phyloP scores from a whole-genome alignment of 2,113 vertebrate species.

The Mastomys coucha region DNA sequence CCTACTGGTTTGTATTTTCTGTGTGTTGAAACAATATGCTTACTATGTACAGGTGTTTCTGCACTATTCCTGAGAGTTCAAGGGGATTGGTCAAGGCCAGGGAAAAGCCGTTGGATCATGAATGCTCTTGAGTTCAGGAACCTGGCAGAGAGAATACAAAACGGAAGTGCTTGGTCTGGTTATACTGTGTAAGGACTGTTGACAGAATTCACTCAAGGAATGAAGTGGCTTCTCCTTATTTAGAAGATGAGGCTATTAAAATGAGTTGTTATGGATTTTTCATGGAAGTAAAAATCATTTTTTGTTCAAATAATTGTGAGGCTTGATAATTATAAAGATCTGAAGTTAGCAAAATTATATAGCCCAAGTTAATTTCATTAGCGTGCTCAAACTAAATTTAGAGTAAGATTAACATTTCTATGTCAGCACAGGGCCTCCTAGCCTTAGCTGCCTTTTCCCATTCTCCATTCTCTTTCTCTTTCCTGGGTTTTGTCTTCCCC shows the following conservation, averaged over 20 bases:
- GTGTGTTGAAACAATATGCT: accelerated
- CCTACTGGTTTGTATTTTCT: not conserved
- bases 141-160: not conserved
- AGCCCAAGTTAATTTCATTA: constrained; percentile 53
- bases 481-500: too few relatives aligned
- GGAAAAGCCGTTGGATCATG: too few relatives aligned
- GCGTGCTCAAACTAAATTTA: constrained; percentile 36
- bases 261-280: not conserved
- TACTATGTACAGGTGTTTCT: accelerated
- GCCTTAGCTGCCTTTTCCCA: not conserved
- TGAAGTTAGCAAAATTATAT: constrained; percentile 44
- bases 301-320: constrained; percentile 7
- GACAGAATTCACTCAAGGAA: not conserved
- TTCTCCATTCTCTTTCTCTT: too few relatives aligned
- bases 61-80: accelerated
- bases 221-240: not conserved
- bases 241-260: not conserved
- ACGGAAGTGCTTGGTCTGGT: not conserved
- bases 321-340: constrained; percentile 36
- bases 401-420: constrained; percentile 41
- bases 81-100: accelerated
- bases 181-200: not conserved
- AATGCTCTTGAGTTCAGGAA: not conserved
- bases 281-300: constrained; percentile 26
- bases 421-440: not conserved